Evolutionary conservation across 2,888 invertebrate species (phyloP), one percentile per base, ranked within the genome.

Genomic region (Scaptomyza reducta): DNA sequence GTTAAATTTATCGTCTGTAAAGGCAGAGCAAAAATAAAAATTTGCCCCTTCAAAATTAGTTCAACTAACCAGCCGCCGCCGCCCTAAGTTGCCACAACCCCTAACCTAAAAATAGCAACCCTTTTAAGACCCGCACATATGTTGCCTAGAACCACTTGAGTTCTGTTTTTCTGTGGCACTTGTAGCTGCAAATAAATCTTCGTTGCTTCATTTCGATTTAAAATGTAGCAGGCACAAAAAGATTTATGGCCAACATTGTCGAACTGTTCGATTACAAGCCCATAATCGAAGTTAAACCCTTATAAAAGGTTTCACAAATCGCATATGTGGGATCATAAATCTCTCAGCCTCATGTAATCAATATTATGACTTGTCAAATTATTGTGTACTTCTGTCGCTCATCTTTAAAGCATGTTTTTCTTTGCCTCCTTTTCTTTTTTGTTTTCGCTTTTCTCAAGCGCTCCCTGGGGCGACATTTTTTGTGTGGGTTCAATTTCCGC

Each of bases 191-290:
- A 73, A 83, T 83, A 86, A 83, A 84, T 83, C 82, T 84, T 70
- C 46, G 14, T 40, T 38, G 7, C 55, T 67, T 58, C 70, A 57
- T 70, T 81, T 77, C 79, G 79, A 83, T 84, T 83, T 82, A 84
- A 84, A 84, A 79, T 79, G 74, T 77, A 72, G 71, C 73, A 69
- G 45, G 51, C 47, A 55, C 64, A 88, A 22, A 22, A 5, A 89
- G 91, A 91, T 91, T 91, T 91, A 91, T 90, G 82, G 86, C 62
- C 66, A 68, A 63, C 84, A 90, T 90, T 89, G 89, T 90, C 91
- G 89, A 90, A 89, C 90, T 90, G 90, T 90, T 89, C 90, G 90
- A 90, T 90, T 90, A 90, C 89, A 87, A 84, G 77, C 82, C 83
- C 83, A 90, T 90, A 91, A 90, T 90, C 89, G 88, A 80, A 87